These are phyloP conservation scores for Cyrtonyx montezumae DNA, from an alignment of 2,113 vertebrate species.

Conservation along the genomic window DNA sequence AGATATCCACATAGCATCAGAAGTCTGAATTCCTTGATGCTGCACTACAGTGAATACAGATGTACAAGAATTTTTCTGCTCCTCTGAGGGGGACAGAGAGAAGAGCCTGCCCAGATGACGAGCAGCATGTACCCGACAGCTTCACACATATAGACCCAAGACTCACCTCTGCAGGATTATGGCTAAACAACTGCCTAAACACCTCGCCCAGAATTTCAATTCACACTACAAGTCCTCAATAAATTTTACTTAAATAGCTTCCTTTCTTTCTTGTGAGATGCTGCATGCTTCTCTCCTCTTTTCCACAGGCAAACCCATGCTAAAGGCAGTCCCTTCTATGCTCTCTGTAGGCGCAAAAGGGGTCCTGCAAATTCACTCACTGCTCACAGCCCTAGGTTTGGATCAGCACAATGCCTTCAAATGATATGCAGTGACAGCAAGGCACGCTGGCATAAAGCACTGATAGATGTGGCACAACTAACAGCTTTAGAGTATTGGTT, in stretches of 20 bases:
- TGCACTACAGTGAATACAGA: not conserved
- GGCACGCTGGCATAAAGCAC: not conserved
- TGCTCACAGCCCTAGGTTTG: rapidly evolving
- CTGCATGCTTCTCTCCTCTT: not conserved
- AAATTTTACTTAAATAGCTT: not conserved
- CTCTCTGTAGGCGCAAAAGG: not conserved
- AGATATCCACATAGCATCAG: slow-evolving; percentile 19
- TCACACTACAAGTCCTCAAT: not conserved
- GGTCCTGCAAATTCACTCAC: not conserved
- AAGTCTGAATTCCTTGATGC: not conserved
- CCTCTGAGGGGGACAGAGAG: not conserved
- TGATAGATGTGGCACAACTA: not conserved
- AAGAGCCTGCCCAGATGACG: not conserved
- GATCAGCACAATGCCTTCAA: not conserved
- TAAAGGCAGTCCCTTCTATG: not conserved
- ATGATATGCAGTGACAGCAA: not conserved
- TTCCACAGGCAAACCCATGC: not conserved
- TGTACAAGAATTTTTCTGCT: slow-evolving; percentile 6
- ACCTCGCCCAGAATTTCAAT: not conserved
- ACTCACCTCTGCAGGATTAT: not conserved
- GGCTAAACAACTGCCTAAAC: not conserved
- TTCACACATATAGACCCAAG: not conserved
- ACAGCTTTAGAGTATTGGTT: not conserved
- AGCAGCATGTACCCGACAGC: not conserved
- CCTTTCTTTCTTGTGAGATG: rapidly evolving